These are phyloP conservation scores for Cyphomyrmex costatus DNA, from an alignment of 1,140 invertebrate genomes.

Conservation along the genomic window DNA sequence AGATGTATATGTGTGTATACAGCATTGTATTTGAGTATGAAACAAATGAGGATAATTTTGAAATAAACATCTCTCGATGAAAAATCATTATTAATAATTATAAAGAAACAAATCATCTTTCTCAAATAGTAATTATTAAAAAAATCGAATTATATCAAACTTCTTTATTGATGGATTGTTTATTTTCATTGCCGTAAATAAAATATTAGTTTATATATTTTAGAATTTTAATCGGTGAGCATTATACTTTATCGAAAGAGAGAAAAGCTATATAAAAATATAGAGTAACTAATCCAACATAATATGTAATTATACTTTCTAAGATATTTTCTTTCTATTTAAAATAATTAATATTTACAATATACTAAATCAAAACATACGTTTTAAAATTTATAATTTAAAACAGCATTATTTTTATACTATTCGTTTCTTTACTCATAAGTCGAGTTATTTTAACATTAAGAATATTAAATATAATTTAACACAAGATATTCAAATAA, in stretches of 20 bases:
- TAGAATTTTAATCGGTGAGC: background rate
- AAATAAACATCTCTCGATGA: background rate
- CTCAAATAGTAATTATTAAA: background rate
- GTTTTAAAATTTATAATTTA: too few species aligned
- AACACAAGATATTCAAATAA: too few species aligned
- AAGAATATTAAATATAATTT: too few species aligned
- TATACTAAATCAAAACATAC: too few species aligned
- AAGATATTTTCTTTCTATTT: background rate
- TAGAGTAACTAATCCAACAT: background rate
- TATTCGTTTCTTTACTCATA: too few species aligned
- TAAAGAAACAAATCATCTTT: background rate
- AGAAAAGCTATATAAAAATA: background rate
- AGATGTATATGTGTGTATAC: slow-evolving; percentile 4
- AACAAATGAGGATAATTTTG: slow-evolving; percentile 1
- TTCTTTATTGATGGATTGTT: background rate
- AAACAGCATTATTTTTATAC: too few species aligned
- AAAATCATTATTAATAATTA: background rate
- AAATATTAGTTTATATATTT: slow-evolving; percentile 2
- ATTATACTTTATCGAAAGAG: background rate
- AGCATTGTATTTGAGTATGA: background rate
- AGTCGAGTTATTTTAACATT: too few species aligned
- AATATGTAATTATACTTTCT: slow-evolving; percentile 6
- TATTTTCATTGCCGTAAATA: background rate
- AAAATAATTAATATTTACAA: too few species aligned
- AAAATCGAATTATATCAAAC: background rate